phyloP scores from a whole-genome alignment of 2,113 vertebrate species.

The Pterocles orientalis region DNA sequence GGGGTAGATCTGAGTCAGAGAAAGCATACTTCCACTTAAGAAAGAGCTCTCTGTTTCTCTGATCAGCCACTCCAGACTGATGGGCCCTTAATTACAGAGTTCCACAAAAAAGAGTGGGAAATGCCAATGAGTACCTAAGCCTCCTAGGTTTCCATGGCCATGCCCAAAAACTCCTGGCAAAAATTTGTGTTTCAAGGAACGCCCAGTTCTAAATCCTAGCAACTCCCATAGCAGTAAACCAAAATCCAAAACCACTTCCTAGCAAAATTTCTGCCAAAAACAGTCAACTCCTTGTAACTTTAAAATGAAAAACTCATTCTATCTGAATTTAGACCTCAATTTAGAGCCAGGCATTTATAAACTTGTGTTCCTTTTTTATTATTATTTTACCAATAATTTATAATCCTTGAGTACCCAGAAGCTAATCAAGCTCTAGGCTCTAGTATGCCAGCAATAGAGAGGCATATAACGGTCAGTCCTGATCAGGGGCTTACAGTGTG shows the following conservation, averaged over 20 bases:
- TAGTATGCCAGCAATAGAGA: background rate
- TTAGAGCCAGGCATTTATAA: background rate
- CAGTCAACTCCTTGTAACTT: background rate
- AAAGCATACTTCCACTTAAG: conserved; percentile 59
- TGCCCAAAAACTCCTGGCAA: conserved; percentile 57
- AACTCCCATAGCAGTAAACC: conserved; percentile 7
- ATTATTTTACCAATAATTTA: background rate
- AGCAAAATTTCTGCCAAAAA: conserved; percentile 52
- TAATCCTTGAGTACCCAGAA: background rate
- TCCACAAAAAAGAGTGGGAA: conserved; percentile 47
- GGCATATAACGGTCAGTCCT: background rate
- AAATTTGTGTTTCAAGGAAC: conserved; percentile 64
- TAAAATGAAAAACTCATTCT: conserved; percentile 7
- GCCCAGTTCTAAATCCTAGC: conserved; percentile 8
- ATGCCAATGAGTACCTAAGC: conserved; percentile 44
- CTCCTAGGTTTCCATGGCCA: conserved; percentile 43
- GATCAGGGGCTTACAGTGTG: background rate
- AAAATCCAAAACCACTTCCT: conserved; percentile 62
- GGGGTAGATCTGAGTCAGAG: conserved; percentile 41
- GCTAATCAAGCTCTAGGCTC: background rate
- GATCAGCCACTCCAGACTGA: conserved; percentile 36
- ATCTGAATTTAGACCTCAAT: background rate
- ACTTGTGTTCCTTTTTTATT: background rate
- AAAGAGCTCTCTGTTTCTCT: conserved; percentile 55
- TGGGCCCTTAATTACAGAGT: conserved; percentile 67